Base-by-base conservation (phyloP, 2,797 vertebrate genomes). In the Takifugu rubripes region DNA sequence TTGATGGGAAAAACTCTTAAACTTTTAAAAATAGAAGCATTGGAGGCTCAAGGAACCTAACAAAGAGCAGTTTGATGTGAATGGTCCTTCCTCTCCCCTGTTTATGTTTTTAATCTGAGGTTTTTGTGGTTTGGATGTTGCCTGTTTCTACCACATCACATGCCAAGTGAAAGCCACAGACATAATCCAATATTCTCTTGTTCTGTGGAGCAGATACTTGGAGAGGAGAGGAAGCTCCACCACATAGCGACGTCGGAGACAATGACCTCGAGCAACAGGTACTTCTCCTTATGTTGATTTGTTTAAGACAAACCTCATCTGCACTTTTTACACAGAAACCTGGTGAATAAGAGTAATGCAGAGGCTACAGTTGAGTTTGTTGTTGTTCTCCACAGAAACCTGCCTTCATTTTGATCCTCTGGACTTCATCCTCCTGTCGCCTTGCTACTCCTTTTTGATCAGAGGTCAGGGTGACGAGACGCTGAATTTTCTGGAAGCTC, bases 151-250 rank as follows among this genome's bases (percentile, higher is more conserved):
- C 70, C 51, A 42, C 59, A 48, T 69, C 50, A 29, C 45, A 52
- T 33, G 8, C 33, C 5, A 24, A 16, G 50, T 68, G 56, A 0
- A 44, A 62, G 59, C 67, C 65, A 47, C 49, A 33, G 61, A 59
- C 54, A 59, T 79, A 50, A 83, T 52, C 27, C 6, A 6, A 24
- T 64, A 29, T 40, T 61, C 24, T 70, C 5, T 53, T 52, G 59
- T 67, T 78, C 42, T 49, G 25, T 69, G 74, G 64, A 59, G 17
- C 47, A 88, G 86, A 68, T 79, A 74, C 68, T 71, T 87, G 57
- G 83, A 90, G 64, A 77, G 76, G 66, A 81, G 77, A 65, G 77
- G 79, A 21, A 89, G 79, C 55, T 64, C 74, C 24, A 70, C 68
- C 58, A 81, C 70, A 59, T 89, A 83, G 59, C 4, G 0, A 27